Evolutionary conservation across 2,113 vertebrate species (phyloP), one percentile per base, ranked within the genome.

Genomic region (Lophius piscatorius): DNA sequence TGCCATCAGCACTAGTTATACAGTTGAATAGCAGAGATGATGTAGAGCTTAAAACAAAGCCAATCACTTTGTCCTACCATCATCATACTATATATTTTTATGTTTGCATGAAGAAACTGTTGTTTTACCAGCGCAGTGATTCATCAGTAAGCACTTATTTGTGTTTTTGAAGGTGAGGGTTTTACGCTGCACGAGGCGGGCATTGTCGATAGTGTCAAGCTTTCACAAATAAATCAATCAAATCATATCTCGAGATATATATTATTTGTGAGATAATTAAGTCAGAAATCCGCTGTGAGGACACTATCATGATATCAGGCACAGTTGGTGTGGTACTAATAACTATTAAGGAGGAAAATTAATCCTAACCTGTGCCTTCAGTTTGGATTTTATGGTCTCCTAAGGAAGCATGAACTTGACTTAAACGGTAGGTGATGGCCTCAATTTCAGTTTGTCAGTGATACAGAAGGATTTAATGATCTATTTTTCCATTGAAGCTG

Each of bases 51-150:
- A 0, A 42, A 54, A 36, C 4, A 5, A 31, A 22, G 14, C 18
- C 38, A 6, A 29, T 34, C 3, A 13, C 52, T 47, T 8, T 24
- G 3, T 4, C 2, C 2, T 1, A 12, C 41, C 33, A 49, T 52
- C n/a, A 34, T 42, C 17, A 18, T 18, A 24, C 0, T 22, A 11
- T 28, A 2, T 41, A 24, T 21, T 56, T 22, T 46, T 36, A 38
- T 8, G 13, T 38, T 23, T 31, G 38, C 20, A 33, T 58, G 22
- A 51, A 63, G 36, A 17, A 17, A 38, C 3, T 28, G 18, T 51
- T 22, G 38, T 39, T 65, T 29, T 55, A 47, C 11, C 23, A 44
- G 44, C 31, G 57, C 61, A 58, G 50, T 52, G 70, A 67, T 78
- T 57, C 68, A 76, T 60, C 67, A 61, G 23, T 52, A 60, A 38